A percentile compares a stretch with the other conserved stretches of the same genome.
These are phyloP conservation scores for Drosophila anomalata DNA, from an alignment of 2,888 invertebrate genomes.

Conservation along the genomic window DNA sequence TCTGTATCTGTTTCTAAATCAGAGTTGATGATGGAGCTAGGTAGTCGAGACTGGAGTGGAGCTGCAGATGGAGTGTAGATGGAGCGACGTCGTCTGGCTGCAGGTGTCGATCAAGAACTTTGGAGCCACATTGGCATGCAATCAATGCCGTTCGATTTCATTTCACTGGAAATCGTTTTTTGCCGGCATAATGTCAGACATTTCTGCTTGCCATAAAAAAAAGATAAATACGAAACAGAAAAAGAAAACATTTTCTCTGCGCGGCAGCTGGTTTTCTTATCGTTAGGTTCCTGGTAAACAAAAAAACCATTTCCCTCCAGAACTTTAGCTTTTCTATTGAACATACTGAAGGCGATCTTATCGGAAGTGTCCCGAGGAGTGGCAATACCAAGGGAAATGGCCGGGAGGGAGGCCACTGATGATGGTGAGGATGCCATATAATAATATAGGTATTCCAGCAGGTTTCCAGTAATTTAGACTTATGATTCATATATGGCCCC, in stretches of 20 bases:
- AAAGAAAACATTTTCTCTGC: constrained; percentile 36
- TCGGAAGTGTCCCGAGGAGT: constrained; percentile 65
- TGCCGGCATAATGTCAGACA: constrained; percentile 63
- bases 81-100: constrained; percentile 40
- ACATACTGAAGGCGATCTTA: constrained; percentile 62
- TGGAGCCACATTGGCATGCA: constrained; percentile 82
- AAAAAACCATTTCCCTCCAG: constrained; percentile 29
- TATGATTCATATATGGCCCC: constrained; percentile 36
- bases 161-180: constrained; percentile 66
- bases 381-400: constrained; percentile 36
- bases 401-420: constrained; percentile 27
- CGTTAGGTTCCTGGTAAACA: constrained; percentile 60
- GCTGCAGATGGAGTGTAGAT: background rate
- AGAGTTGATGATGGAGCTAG: constrained; percentile 4
- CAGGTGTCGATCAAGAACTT: constrained; percentile 80
- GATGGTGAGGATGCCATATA: constrained; percentile 23
- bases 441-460: constrained; percentile 18
- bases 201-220: constrained; percentile 53
- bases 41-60: background rate
- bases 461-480: constrained; percentile 28
- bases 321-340: constrained; percentile 63
- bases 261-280: constrained; percentile 58
- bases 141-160: constrained; percentile 81
- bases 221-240: constrained; percentile 6
- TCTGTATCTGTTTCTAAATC: constrained; percentile 35